phyloP scores from a whole-genome alignment of 2,113 vertebrate genomes.

The Lamprologus tigripictilis region DNA sequence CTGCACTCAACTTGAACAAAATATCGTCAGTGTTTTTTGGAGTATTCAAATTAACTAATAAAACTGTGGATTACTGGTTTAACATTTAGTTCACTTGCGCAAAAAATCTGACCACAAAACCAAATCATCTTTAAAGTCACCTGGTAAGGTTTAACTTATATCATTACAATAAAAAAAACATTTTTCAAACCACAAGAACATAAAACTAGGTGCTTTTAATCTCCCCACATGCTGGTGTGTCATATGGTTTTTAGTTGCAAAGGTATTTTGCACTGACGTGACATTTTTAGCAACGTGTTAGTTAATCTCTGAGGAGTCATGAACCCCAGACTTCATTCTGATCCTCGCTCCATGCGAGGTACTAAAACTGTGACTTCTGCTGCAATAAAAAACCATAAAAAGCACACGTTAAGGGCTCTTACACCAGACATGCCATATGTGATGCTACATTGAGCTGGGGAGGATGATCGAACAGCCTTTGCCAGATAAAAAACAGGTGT shows the following conservation, averaged over 20 bases:
- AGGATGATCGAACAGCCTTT: background rate
- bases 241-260: background rate
- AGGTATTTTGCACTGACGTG: background rate
- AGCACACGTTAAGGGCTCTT: background rate
- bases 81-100: background rate
- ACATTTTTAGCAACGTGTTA: background rate
- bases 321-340: background rate
- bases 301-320: background rate
- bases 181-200: background rate
- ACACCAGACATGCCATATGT: background rate
- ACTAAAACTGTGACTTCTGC: background rate
- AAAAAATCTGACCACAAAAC: background rate
- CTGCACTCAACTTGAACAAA: background rate
- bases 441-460: background rate
- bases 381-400: background rate
- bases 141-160: background rate
- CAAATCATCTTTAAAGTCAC: background rate
- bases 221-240: background rate
- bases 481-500: conserved; percentile 36
- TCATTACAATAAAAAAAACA: background rate
- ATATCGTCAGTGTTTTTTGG: background rate
- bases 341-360: background rate
- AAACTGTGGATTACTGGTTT: background rate
- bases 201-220: background rate
- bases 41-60: background rate